Base-by-base conservation (phyloP, 2,888 invertebrate genomes). In the Cabera pusaria region DNA sequence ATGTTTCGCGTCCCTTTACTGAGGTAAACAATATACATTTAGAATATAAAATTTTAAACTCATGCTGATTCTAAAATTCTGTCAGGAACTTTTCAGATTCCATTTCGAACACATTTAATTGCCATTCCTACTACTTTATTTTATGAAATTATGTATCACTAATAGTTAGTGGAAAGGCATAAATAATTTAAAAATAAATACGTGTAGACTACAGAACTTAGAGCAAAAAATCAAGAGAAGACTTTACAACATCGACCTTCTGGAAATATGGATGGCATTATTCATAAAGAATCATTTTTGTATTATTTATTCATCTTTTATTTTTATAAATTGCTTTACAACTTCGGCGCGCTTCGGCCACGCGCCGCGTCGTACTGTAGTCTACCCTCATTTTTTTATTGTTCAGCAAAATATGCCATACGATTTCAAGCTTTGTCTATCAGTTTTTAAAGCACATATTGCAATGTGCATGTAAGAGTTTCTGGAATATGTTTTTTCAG, bases 341-440 rank as follows among this genome's bases (percentile, higher is more conserved):
- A 43, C 71, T 35, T 44, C 45, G 78, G 77, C 85, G 83, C 78
- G 85, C 81, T 84, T 75, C 69, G 31, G 78, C 66, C 78, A 69
- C 71, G 58, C 68, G 84, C 76, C 78, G 59, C 11, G 32, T 6
- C 19, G 36, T 44, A 47, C 52, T n/a, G n/a, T n/a, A 52, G 17
- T 21, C 24, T 12, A 9, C 28, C 29, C 21, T 7, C 21, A 27
- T 20, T 26, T 38, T n/a, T 23, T 33, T 21, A 6, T 9, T 10
- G 19, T 12, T 3, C 12, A 6, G 11, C 4, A 1, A 9, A 11
- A 5, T 2, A 1, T 17, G n/a, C n/a, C n/a, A n/a, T n/a, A n/a
- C n/a, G n/a, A n/a, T n/a, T n/a, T n/a, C n/a, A n/a, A n/a, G n/a
- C n/a, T n/a, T n/a, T n/a, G n/a, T n/a, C n/a, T n/a, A n/a, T n/a